A percentile compares a stretch with the other conserved stretches of the same genome.
Conservation (phyloP, 2,113 vertebrate species). For the Gavia stellata region DNA sequence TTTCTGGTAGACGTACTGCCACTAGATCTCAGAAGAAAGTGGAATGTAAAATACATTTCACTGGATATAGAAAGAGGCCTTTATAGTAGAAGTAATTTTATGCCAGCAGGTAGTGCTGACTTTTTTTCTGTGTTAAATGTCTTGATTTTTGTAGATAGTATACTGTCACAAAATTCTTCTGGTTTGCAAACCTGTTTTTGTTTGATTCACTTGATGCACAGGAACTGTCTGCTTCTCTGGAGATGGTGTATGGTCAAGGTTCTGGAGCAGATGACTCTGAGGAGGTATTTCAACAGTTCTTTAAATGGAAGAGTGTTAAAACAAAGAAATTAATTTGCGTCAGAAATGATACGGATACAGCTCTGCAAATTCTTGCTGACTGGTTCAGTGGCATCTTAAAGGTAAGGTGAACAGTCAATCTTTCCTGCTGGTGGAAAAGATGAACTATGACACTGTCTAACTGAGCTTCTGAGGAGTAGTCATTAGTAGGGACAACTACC, state of each 20-base stretch:
- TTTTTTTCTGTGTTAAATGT: not conserved
- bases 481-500: not conserved
- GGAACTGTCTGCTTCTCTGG: slow-evolving; percentile 65
- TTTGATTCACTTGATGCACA: not conserved
- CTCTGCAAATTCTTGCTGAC: slow-evolving; percentile 53
- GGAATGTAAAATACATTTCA: not conserved
- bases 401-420: not conserved
- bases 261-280: slow-evolving; percentile 49
- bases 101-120: not conserved
- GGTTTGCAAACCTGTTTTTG: not conserved
- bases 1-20: not conserved
- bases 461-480: not conserved
- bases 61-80: not conserved
- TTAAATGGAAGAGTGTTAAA: slow-evolving; percentile 68
- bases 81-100: not conserved
- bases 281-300: slow-evolving; percentile 64
- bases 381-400: slow-evolving; percentile 67
- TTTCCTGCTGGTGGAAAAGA: not conserved
- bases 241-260: slow-evolving; percentile 38
- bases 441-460: not conserved
- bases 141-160: not conserved
- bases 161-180: not conserved
- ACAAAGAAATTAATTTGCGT: slow-evolving; percentile 53
- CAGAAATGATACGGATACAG: slow-evolving; percentile 60
- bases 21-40: not conserved